These are phyloP conservation scores for Paradoxurus hermaphroditus DNA, from an alignment of 2,113 vertebrate species.

Conservation along the genomic window DNA sequence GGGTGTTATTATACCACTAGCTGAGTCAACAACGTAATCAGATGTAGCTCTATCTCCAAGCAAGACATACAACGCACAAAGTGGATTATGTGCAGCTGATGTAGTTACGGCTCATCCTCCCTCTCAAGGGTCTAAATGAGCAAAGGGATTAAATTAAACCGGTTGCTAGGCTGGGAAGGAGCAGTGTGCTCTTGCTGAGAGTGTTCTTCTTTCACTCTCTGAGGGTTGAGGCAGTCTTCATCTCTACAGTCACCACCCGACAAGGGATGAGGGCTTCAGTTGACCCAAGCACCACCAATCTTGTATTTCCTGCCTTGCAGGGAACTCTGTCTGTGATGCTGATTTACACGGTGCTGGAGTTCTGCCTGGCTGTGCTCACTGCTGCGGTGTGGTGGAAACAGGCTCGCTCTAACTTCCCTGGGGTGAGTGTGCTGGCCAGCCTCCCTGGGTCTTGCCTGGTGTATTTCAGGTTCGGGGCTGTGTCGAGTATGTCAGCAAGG, in stretches of 20 bases:
- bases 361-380: background rate
- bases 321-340: slow-evolving; percentile 1
- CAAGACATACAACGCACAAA: background rate
- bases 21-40: background rate
- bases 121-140: background rate
- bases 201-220: background rate
- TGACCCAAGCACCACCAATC: too few species aligned
- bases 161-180: background rate
- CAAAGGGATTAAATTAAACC: background rate
- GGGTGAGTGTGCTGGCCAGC: slow-evolving; percentile 3
- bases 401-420: background rate
- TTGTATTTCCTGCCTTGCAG: background rate
- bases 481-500: background rate
- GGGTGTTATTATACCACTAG: background rate
- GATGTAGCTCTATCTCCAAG: background rate
- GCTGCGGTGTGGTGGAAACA: background rate
- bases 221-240: background rate
- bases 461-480: background rate
- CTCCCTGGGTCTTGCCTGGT: background rate
- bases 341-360: background rate
- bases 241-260: background rate
- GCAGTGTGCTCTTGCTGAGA: background rate
- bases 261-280: rapidly evolving
- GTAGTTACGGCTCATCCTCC: background rate
- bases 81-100: background rate